These are phyloP conservation scores for Platycheirus rosarum DNA, from an alignment of 2,888 invertebrate genomes.

Conservation along the genomic window DNA sequence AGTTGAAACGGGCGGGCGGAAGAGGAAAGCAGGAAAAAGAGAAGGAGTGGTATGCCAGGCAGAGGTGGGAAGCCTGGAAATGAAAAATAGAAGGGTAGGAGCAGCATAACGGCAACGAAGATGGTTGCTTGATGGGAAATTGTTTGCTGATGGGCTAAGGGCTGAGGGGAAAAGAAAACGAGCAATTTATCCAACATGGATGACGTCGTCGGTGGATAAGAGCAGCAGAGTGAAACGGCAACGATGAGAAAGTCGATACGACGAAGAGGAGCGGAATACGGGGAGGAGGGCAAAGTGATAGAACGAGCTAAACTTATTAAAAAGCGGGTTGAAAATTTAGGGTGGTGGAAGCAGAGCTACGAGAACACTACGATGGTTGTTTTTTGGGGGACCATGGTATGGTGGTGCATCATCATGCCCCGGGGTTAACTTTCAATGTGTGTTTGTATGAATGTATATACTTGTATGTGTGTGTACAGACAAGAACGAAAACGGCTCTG, in stretches of 20 bases:
- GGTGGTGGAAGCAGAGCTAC: conserved; percentile 50
- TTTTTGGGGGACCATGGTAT: conserved; percentile 19
- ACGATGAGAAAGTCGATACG: conserved; percentile 11
- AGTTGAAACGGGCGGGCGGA: conserved; percentile 59
- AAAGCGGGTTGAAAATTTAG: conserved; percentile 66
- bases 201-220: conserved; percentile 55
- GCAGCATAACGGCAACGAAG: conserved; percentile 46
- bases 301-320: conserved; percentile 75
- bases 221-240: conserved; percentile 41
- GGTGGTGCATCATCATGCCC: conserved; percentile 67
- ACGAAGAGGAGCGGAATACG: neutral
- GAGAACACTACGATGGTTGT: conserved; percentile 21
- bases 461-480: conserved; percentile 32
- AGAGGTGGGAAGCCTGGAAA: conserved; percentile 18
- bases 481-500: conserved; percentile 23
- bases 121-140: conserved; percentile 68
- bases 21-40: neutral
- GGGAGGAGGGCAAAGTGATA: conserved; percentile 61
- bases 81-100: conserved; percentile 27
- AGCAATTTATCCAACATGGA: conserved; percentile 74
- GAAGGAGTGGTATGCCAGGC: neutral
- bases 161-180: conserved; percentile 54
- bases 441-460: conserved; percentile 16
- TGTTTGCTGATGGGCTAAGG: conserved; percentile 49
- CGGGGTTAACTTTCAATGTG: conserved; percentile 67